A percentile compares a stretch with the other conserved stretches of the same genome.
Conservation (phyloP, 2,888 invertebrate genomes). For the Mesorhabditis spiculigera region DNA sequence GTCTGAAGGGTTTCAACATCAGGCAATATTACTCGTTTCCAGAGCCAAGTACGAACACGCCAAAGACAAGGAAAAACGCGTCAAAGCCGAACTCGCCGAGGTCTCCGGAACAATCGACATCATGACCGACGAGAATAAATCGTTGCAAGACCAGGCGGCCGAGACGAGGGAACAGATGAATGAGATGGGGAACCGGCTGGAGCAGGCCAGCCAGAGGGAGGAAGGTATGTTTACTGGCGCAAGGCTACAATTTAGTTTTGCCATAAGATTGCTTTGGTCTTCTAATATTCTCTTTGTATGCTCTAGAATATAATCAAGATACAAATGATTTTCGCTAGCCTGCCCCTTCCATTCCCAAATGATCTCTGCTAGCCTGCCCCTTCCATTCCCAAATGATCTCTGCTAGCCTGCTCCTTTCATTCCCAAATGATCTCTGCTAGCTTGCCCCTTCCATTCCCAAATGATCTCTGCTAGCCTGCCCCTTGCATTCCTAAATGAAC, state of each 20-base stretch:
- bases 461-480: no score
- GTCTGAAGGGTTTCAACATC: background rate
- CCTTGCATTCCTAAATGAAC: no score
- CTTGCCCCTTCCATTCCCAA: no score
- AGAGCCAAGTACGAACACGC: conserved; percentile 6
- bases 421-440: no score
- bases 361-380: no score
- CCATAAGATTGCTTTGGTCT: background rate
- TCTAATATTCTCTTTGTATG: no score
- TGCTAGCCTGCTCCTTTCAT: no score
- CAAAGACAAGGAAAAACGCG: background rate
- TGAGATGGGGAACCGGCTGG: conserved; percentile 18
- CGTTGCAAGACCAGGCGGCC: conserved; percentile 12
- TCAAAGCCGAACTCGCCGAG: background rate
- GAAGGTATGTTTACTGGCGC: conserved; percentile 12
- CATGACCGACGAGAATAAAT: background rate
- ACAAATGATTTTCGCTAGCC: no score
- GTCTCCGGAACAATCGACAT: background rate
- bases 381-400: no score
- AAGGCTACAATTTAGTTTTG: background rate
- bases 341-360: no score
- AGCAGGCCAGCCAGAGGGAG: conserved; percentile 16
- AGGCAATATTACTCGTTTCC: background rate
- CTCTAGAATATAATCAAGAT: no score
- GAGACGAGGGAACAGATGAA: conserved; percentile 20